Base-by-base conservation (phyloP, 2,113 vertebrate genomes). In the Peromyscus californicus region DNA sequence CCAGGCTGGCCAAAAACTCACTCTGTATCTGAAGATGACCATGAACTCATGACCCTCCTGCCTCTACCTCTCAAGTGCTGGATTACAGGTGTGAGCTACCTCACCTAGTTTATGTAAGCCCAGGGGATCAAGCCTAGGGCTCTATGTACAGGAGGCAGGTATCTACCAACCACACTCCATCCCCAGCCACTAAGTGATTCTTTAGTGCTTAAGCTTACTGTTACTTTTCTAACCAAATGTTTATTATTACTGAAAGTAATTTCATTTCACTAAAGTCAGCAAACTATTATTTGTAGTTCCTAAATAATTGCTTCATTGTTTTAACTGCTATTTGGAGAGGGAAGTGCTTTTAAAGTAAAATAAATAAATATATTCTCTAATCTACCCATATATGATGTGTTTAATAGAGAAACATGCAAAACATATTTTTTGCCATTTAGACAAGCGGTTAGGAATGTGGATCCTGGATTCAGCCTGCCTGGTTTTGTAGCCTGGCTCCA, bases 251-350 rank as follows among this genome's bases (percentile, higher is more conserved):
- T 97, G 39, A 94, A 69, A 69, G 67, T 69, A 69, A 69, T 69
- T 69, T 69, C 31, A 69, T 67, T 67, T 67, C 65, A 31, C 33
- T 92, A 51, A 96, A 95, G 96, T 70, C 90, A 90, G 92, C 17
- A 94, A 70, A 91, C 91, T 42, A 69, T 54, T 76, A 95, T 39
- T 88, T 93, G 21, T 42, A 96, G 89, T 93, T 90, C 51, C 70
- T 84, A 96, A 97, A 93, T 74, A 89, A 93, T 31, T 93, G 11
- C 90, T 92, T 96, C 69, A 92, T 95, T 39, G 90, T 54, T 91
- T 89, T 97, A 95, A 91, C 33, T 90, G 90, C 65, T 42, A 96
- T 90, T 96, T 94, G 39, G 51, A 91, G 24, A 15, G 51, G 57
- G 7, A 7, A 85, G 3, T 72, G 57, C 74, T 88, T 96, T 95